Percentiles rank a stretch among this genome's conserved stretches.
Evolutionary conservation across 2,113 vertebrate species (phyloP).

Genomic region (Lonchura striata): DNA sequence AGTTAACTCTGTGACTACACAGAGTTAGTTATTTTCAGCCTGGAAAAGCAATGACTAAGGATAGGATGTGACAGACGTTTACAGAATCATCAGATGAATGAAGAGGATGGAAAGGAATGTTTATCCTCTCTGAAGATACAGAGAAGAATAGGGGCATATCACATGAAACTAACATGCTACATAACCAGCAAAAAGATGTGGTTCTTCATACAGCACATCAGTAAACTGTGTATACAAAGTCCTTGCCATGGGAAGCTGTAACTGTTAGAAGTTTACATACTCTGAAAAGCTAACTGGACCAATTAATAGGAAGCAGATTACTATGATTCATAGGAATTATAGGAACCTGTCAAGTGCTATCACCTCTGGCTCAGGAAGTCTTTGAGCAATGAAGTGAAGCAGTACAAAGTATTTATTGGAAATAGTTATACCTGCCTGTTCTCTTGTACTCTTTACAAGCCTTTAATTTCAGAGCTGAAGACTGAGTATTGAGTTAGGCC

Average conservation of each 20-base stretch:
- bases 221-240: not conserved
- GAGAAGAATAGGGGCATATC: not conserved
- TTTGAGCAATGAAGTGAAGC: not conserved
- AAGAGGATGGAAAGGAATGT: not conserved
- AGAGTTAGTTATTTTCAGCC: not conserved
- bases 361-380: not conserved
- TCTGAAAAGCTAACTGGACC: not conserved
- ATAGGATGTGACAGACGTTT: not conserved
- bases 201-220: not conserved
- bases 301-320: not conserved
- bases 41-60: not conserved
- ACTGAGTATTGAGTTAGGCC: rapidly evolving
- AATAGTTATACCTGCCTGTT: not conserved
- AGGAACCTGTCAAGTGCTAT: not conserved
- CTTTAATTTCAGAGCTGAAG: not conserved
- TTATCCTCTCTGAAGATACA: not conserved
- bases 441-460: not conserved
- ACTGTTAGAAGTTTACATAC: not conserved
- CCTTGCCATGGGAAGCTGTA: not conserved
- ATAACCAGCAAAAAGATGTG: not conserved
- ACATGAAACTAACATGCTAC: not conserved
- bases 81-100: not conserved
- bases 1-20: not conserved
- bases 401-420: not conserved
- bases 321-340: not conserved